These are phyloP conservation scores for Pheosia tremula DNA, from an alignment of 2,888 invertebrate species.

Conservation along the genomic window DNA sequence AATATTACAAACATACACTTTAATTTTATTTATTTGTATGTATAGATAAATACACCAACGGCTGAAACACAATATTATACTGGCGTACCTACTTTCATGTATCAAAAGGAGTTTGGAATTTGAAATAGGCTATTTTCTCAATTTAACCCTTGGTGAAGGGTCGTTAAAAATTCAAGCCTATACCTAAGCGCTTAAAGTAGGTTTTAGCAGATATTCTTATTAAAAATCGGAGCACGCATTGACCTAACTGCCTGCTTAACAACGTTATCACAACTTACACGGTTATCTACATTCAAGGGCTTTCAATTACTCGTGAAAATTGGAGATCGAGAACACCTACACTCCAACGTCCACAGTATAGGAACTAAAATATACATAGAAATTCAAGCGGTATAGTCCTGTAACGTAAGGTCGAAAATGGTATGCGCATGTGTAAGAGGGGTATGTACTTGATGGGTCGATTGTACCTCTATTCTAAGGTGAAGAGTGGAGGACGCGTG, in stretches of 20 bases:
- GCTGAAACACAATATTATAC: too few relatives aligned
- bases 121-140: too few relatives aligned
- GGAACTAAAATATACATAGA: constrained; percentile 6
- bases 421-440: not conserved
- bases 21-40: too few relatives aligned
- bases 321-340: constrained; percentile 20
- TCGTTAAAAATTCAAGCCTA: too few relatives aligned
- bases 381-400: constrained; percentile 10
- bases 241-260: not conserved
- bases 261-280: constrained; percentile 10
- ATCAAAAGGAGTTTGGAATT: too few relatives aligned
- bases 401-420: not conserved
- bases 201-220: not conserved
- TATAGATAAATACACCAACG: too few relatives aligned
- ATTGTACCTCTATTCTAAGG: constrained; percentile 3
- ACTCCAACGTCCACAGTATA: constrained; percentile 22
- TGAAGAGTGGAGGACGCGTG: not conserved
- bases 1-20: too few relatives aligned
- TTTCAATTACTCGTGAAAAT: constrained; percentile 27
- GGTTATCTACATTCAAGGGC: constrained; percentile 10
- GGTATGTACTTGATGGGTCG: not conserved
- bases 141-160: too few relatives aligned
- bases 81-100: too few relatives aligned
- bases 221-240: not conserved
- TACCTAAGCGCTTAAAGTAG: too few relatives aligned